Base-by-base conservation (phyloP, 2,797 vertebrate species). In the Forpus xanthops region DNA sequence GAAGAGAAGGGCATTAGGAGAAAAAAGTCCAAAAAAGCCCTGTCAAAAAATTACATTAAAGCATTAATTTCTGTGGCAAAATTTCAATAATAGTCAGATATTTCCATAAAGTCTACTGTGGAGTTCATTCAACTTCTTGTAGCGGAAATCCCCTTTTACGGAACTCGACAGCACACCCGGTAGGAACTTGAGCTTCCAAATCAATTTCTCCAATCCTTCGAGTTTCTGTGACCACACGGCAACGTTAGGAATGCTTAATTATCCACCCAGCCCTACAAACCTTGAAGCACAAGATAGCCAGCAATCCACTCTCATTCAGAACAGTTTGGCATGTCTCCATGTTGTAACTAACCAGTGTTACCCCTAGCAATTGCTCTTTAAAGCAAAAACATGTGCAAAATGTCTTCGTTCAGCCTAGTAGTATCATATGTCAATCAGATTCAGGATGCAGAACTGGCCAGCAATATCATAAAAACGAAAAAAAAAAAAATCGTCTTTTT, bases 331-430 rank as follows among this genome's bases (percentile, higher is more conserved):
- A 72, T 58, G n/a, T 44, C 44, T 91, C 85, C 94, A 96, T 11
- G 1, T 61, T 47, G 73, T 49, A 81, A 85, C 74, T 86, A 82
- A 87, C 60, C 80, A 94, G 93, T 85, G 94, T 93, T 94, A 96
- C 96, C 87, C 89, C 71, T 91, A 97, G 94, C 97, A 95, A 92
- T 94, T 87, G 75, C 80, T 95, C 94, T 97, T 96, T 91, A 97
- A 89, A 94, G 85, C 88, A 95, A 94, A 96, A 96, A 90, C 90
- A 94, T 87, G 87, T 90, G 90, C 93, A 89, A 96, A 96, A 88
- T 44, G 67, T 95, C 89, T 97, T 96, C 75, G 64, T 97, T 96
- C 79, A 87, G 93, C 93, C 86, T 96, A 76, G 67, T 66, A 81
- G 88, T 94, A 89, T 50, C 88, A 66, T 93, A 94, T 96, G 81